These are phyloP conservation scores for Rhyacophila brunnea DNA, from an alignment of 1,140 invertebrate species.

Conservation along the genomic window DNA sequence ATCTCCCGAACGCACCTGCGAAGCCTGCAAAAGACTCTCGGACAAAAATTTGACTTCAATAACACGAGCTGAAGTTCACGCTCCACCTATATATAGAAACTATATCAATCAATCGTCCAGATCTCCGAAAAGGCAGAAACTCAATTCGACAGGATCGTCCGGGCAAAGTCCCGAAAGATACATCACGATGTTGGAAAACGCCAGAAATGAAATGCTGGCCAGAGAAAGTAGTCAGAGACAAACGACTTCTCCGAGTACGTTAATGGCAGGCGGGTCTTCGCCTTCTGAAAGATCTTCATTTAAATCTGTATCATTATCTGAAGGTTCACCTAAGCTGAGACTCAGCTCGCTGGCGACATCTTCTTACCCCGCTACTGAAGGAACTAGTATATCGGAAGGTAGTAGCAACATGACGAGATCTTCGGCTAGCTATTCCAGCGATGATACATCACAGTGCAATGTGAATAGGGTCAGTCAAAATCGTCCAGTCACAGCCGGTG, in stretches of 20 bases:
- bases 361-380: slow-evolving; percentile 28
- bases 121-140: slow-evolving; percentile 26
- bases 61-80: slow-evolving; percentile 11
- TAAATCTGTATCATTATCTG: slow-evolving; percentile 27
- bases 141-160: slow-evolving; percentile 11
- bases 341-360: slow-evolving; percentile 33
- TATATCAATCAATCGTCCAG: slow-evolving; percentile 9
- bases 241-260: slow-evolving; percentile 22
- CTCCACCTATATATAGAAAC: slow-evolving; percentile 16
- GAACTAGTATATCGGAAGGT: slow-evolving; percentile 12
- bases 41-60: slow-evolving; percentile 20
- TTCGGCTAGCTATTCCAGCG: slow-evolving; percentile 32
- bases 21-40: slow-evolving; percentile 29
- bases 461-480: slow-evolving; percentile 14
- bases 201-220: slow-evolving; percentile 6
- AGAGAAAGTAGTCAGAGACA: slow-evolving; percentile 17
- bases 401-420: slow-evolving; percentile 24
- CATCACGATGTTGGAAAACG: slow-evolving; percentile 13
- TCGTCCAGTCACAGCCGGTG: slow-evolving; percentile 17
- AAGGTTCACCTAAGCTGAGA: slow-evolving; percentile 32
- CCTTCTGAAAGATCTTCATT: slow-evolving; percentile 28
- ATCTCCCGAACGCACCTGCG: slow-evolving; percentile 24
- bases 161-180: slow-evolving; percentile 32
- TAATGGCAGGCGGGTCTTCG: slow-evolving; percentile 11
- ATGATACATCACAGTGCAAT: slow-evolving; percentile 18